These are phyloP conservation scores for Achatina immaculata DNA, from an alignment of 1,140 invertebrate genomes.

Conservation along the genomic window DNA sequence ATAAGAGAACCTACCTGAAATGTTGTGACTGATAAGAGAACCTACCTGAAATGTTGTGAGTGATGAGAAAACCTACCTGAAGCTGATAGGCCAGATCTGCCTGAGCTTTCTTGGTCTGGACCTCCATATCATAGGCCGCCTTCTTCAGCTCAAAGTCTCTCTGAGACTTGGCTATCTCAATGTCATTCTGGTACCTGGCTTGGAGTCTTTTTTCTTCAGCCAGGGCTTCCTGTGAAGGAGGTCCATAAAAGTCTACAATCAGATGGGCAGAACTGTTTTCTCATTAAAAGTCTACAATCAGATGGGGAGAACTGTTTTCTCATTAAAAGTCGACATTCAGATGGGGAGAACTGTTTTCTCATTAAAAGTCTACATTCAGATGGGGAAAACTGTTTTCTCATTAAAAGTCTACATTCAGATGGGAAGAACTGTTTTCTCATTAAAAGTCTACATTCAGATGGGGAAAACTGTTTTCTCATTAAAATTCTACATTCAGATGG, in stretches of 20 bases:
- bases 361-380: neutral
- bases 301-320: neutral
- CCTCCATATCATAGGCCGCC: constrained; percentile 96
- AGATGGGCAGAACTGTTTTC: neutral
- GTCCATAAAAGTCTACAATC: neutral
- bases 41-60: too few relatives aligned
- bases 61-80: constrained; percentile 66
- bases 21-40: too few relatives aligned
- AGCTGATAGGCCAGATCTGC: constrained; percentile 95
- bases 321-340: neutral
- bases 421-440: too few relatives aligned
- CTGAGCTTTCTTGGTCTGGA: constrained; percentile 95
- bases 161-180: constrained; percentile 95
- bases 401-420: too few relatives aligned
- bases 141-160: constrained; percentile 97
- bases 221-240: constrained; percentile 79
- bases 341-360: neutral
- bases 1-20: too few relatives aligned
- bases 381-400: neutral
- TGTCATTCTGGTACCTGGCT: constrained; percentile 84
- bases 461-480: too few relatives aligned
- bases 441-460: too few relatives aligned
- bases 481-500: too few relatives aligned
- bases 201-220: constrained; percentile 97
- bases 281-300: neutral